A percentile compares a stretch with the other conserved stretches of the same genome.
These are phyloP conservation scores for Drosophila suboccidentalis DNA, from an alignment of 2,888 invertebrate species.

Conservation along the genomic window DNA sequence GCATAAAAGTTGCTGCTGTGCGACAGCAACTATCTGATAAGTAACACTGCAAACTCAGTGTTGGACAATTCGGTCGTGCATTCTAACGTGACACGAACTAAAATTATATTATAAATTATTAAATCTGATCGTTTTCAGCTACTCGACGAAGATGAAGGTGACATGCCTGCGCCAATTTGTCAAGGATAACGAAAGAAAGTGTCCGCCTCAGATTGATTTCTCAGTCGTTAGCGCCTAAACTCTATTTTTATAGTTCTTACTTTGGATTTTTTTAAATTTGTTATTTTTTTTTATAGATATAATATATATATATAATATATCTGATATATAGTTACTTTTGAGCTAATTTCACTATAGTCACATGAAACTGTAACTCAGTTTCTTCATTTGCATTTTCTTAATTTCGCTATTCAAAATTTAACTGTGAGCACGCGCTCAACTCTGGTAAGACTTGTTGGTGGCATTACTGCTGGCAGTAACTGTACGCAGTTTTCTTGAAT, in stretches of 20 bases:
- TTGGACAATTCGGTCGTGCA: neutral
- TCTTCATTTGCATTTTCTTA: neutral
- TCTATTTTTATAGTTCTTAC: too few species aligned
- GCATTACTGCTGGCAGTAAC: constrained; percentile 35
- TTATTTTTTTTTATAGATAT: too few species aligned
- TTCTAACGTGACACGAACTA: neutral
- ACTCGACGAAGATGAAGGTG: too few species aligned
- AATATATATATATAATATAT: too few species aligned
- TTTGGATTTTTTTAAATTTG: too few species aligned
- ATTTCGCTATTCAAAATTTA: neutral
- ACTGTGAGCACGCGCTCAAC: constrained; percentile 1
- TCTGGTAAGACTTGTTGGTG: neutral
- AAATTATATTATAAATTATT: too few species aligned
- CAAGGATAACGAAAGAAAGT: too few species aligned
- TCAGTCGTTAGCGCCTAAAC: too few species aligned
- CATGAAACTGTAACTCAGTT: neutral
- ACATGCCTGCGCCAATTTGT: too few species aligned
- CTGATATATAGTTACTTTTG: too few species aligned
- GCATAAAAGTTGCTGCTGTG: constrained; percentile 1
- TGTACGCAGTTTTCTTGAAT: constrained; percentile 8
- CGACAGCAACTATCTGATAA: neutral
- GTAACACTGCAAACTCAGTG: neutral
- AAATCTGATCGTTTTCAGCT: too few species aligned
- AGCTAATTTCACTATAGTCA: neutral
- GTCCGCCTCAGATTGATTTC: too few species aligned